Evolutionary conservation across 92 coral and sea anemone species (phyloP).

Genomic region (Pocillopora meandrina): DNA sequence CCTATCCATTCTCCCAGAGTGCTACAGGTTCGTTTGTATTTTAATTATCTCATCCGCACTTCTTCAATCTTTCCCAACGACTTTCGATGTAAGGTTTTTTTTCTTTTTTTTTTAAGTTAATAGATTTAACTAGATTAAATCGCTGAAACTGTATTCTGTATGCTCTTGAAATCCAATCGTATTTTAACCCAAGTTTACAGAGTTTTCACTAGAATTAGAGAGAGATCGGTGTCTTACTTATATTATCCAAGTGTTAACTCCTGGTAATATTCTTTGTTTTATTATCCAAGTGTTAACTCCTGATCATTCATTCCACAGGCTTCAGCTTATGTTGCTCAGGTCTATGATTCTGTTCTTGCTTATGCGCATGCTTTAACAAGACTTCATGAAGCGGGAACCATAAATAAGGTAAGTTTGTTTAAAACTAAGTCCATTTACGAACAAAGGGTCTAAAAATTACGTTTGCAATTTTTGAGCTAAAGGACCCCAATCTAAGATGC

Average conservation of each 20-base stretch:
- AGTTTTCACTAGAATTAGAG: neutral
- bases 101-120: neutral
- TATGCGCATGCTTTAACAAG: conserved; percentile 93
- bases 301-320: conserved; percentile 61
- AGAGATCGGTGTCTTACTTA: neutral
- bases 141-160: no score
- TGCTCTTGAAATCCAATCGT: no score
- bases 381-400: conserved; percentile 80
- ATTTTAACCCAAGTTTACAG: no score
- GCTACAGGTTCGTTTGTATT: conserved; percentile 64
- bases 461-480: no score
- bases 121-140: neutral
- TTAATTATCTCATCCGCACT: neutral
- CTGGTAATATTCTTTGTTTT: neutral
- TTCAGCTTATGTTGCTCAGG: conserved; percentile 93
- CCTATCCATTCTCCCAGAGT: conserved; percentile 85
- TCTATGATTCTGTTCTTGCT: conserved; percentile 93
- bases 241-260: neutral
- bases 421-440: no score
- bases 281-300: neutral
- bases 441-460: no score
- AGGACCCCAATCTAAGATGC: no score
- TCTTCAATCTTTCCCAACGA: no score
- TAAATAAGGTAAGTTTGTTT: conserved; percentile 68
- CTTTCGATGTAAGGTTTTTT: neutral